These are phyloP conservation scores for Holothuria leucospilota DNA, from an alignment of 53 echinoderm and acorn worm species.

Conservation along the genomic window DNA sequence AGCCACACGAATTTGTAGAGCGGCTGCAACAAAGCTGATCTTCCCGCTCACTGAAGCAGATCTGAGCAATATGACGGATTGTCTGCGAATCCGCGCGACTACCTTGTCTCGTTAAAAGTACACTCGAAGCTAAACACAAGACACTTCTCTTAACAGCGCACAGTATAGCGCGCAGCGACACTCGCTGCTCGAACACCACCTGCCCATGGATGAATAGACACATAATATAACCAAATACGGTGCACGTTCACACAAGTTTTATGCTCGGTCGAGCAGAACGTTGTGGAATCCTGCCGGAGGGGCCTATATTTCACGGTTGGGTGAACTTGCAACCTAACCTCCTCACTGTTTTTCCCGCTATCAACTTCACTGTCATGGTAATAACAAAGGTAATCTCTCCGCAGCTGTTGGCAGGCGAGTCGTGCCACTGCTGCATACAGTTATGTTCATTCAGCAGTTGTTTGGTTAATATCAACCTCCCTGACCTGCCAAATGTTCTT, in stretches of 20 bases:
- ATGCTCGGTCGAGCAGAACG: constrained; percentile 52
- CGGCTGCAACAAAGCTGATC: constrained; percentile 20
- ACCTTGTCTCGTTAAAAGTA: background rate
- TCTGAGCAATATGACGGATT: constrained; percentile 43
- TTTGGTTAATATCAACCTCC: constrained; percentile 39
- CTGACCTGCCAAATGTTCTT: constrained; percentile 35
- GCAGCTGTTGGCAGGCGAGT: constrained; percentile 37
- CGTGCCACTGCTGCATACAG: background rate
- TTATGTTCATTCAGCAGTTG: constrained; percentile 25
- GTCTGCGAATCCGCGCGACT: constrained; percentile 37
- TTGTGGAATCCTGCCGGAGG: constrained; percentile 48
- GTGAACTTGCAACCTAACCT: constrained; percentile 53
- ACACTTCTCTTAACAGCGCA: constrained; percentile 20
- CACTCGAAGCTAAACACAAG: constrained; percentile 3
- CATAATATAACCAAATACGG: constrained; percentile 48
- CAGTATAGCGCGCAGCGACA: constrained; percentile 32
- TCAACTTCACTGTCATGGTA: constrained; percentile 44
- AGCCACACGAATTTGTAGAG: no score
- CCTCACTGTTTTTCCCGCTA: constrained; percentile 45
- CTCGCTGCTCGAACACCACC: constrained; percentile 31
- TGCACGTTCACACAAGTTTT: constrained; percentile 49
- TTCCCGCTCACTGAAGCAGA: constrained; percentile 50
- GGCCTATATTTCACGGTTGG: constrained; percentile 54
- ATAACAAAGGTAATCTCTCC: constrained; percentile 46
- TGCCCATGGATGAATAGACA: constrained; percentile 45